These are phyloP conservation scores for Electrophaes corylata DNA, from an alignment of 2,888 invertebrate genomes.

Conservation along the genomic window DNA sequence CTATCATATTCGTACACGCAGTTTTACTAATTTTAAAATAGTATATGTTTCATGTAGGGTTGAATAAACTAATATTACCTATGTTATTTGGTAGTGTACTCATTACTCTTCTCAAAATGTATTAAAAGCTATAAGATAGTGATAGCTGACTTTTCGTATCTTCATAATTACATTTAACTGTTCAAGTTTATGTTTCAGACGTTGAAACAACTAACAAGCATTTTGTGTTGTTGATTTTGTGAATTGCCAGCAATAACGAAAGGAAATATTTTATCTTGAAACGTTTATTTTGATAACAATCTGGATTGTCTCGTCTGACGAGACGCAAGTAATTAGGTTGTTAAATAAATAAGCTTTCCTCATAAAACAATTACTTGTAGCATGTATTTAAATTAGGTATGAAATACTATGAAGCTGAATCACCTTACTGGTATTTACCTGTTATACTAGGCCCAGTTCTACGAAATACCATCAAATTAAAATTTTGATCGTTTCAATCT, in stretches of 20 bases:
- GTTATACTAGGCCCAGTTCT: too few species aligned
- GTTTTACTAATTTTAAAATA: too few species aligned
- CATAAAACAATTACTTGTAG: neutral
- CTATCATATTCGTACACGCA: too few species aligned
- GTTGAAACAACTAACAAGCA: conserved; percentile 46
- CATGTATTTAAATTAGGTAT: too few species aligned
- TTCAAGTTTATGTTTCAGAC: conserved; percentile 45
- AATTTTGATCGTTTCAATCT: too few species aligned
- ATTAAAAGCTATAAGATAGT: conserved; percentile 20
- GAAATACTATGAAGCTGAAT: too few species aligned
- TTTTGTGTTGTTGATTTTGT: conserved; percentile 46
- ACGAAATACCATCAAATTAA: too few species aligned
- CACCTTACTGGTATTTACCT: too few species aligned
- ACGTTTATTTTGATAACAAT: conserved; percentile 38
- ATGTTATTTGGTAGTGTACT: neutral
- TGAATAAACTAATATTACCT: neutral
- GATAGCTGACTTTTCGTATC: conserved; percentile 22
- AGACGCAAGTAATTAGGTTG: conserved; percentile 8
- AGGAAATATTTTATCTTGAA: conserved; percentile 38
- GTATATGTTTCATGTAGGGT: neutral
- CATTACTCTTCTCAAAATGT: conserved; percentile 6
- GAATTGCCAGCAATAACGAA: conserved; percentile 40
- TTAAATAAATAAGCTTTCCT: neutral
- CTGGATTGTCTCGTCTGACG: conserved; percentile 14
- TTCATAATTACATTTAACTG: conserved; percentile 32